A percentile compares a stretch with the other conserved stretches of the same genome.
phyloP scores from a whole-genome alignment of 2,113 vertebrate genomes.

The Sphyrna mokarran region DNA sequence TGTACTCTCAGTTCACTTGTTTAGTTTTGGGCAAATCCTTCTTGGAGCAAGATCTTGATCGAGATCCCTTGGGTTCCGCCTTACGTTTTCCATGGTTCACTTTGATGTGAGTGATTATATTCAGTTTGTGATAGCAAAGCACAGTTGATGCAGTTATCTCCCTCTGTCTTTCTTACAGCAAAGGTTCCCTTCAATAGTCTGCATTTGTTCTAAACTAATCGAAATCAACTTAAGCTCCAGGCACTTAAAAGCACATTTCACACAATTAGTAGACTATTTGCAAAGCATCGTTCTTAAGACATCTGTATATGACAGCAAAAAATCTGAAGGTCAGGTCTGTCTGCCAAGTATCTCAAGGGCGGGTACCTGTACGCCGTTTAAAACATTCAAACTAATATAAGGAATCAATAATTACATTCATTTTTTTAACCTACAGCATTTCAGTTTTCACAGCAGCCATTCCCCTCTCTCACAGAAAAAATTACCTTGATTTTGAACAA shows the following conservation, averaged over 20 bases:
- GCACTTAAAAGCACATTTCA: neutral
- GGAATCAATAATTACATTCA: neutral
- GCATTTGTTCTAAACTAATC: neutral
- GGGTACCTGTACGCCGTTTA: neutral
- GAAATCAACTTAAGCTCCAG: neutral
- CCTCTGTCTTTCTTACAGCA: neutral
- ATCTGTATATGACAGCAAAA: neutral
- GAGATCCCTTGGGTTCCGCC: neutral
- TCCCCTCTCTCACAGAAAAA: neutral
- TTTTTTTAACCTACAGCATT: neutral
- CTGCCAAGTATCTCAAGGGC: neutral
- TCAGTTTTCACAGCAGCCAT: neutral
- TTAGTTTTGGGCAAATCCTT: neutral
- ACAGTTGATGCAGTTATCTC: neutral
- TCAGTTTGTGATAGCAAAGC: neutral
- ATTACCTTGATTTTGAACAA: neutral
- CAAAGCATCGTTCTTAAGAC: neutral
- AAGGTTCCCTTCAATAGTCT: neutral
- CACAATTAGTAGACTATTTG: conserved; percentile 15
- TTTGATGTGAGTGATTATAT: conserved; percentile 16
- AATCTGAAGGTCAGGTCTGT: neutral
- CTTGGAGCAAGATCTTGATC: neutral
- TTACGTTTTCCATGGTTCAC: neutral
- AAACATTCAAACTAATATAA: neutral
- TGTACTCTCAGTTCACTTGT: neutral